Conservation (phyloP, 1,140 invertebrate species). For the Trichonephila clavipes region DNA sequence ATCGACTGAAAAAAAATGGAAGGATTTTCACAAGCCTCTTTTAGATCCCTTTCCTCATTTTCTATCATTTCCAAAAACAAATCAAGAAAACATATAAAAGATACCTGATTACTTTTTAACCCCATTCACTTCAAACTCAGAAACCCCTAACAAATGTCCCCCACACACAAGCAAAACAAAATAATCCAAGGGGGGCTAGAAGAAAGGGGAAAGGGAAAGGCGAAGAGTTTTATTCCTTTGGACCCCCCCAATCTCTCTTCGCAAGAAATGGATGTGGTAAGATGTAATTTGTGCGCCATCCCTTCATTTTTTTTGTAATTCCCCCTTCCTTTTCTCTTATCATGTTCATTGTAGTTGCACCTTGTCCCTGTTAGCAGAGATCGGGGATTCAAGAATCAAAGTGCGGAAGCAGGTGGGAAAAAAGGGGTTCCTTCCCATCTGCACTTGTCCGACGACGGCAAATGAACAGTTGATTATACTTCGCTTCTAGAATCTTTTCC, state of each 20-base stretch:
- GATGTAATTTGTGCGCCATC: conserved; percentile 14
- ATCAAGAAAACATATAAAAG: not conserved
- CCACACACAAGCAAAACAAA: conserved; percentile 30
- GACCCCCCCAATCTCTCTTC: not conserved
- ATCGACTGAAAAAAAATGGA: no score
- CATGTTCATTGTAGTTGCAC: conserved; percentile 34
- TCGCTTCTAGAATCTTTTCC: conserved; percentile 29
- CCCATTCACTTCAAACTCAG: not conserved
- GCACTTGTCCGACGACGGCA: conserved; percentile 25
- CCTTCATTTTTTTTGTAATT: not conserved
- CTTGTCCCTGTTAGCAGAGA: conserved; percentile 25
- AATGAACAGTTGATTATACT: conserved; percentile 38
- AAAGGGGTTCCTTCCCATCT: conserved; percentile 4
- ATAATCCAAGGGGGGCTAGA: not conserved
- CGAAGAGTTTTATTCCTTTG: not conserved
- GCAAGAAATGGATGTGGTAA: not conserved
- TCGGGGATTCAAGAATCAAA: conserved; percentile 13
- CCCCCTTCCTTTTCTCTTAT: not conserved
- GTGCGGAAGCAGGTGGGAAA: conserved; percentile 31
- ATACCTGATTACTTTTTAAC: conserved; percentile 38
- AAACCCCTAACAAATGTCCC: conserved; percentile 15
- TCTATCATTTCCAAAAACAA: not conserved
- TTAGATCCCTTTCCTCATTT: not conserved
- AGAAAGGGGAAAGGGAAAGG: not conserved
- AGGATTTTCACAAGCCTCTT: no score